Conservation (phyloP, 2,113 vertebrate species). For the Callipepla californica region DNA sequence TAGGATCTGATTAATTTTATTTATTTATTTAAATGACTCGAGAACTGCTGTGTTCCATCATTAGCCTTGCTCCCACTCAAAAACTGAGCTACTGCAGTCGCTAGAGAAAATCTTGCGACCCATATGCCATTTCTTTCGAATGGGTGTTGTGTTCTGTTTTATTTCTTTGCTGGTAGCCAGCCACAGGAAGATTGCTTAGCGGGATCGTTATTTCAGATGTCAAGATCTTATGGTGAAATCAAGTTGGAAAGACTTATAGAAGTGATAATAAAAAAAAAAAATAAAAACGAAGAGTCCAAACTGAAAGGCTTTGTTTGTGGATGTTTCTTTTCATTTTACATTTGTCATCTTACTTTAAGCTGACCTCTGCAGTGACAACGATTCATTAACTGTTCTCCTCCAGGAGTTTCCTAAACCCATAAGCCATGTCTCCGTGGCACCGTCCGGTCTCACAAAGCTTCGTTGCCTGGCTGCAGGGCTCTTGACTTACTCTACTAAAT, state of each 20-base stretch:
- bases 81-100: constrained; percentile 27
- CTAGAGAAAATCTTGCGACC: constrained; percentile 55
- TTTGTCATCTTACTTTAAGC: constrained; percentile 13
- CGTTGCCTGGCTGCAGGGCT: constrained; percentile 46
- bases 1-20: constrained; percentile 64
- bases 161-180: constrained; percentile 40
- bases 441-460: constrained; percentile 49
- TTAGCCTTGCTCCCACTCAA: constrained; percentile 61
- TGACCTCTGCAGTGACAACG: background rate
- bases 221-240: constrained; percentile 33
- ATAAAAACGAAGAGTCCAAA: background rate
- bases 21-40: constrained; percentile 49
- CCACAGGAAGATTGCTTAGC: background rate
- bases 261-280: background rate
- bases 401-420: constrained; percentile 36
- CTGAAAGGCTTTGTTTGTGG: constrained; percentile 20
- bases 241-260: constrained; percentile 54
- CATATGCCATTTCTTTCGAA: constrained; percentile 61
- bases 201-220: constrained; percentile 19
- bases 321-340: background rate
- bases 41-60: constrained; percentile 32
- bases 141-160: background rate
- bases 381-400: constrained; percentile 40
- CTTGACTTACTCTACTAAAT: constrained; percentile 42
- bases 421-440: background rate